Evolutionary conservation across 2,888 invertebrate genomes (phyloP), one percentile per base, ranked within the genome.

Genomic region (Latheticus oryzae): DNA sequence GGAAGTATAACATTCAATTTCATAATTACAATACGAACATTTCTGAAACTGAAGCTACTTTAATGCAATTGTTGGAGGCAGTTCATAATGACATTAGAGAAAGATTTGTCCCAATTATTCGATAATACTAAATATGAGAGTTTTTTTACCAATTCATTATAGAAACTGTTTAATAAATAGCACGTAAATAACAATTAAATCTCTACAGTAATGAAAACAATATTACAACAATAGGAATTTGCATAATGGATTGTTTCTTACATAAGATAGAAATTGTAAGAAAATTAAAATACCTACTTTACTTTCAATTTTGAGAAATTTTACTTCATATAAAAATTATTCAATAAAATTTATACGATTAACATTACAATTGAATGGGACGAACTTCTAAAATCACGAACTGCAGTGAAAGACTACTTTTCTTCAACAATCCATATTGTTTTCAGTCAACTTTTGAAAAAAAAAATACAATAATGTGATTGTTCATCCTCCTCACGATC

Each of bases 221-320:
- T 60, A 65, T 66, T 67, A 63, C 65, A 65, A 67, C 67, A 70
- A 70, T 66, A 43, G 64, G 48, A 59, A 67, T 70, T 71, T 69
- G 68, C 70, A 71, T 70, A 69, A 68, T 64, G 54, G 67, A 67
- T 62, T 57, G 65, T 63, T 59, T 54, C 59, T 70, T 69, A 62
- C 68, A 66, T 68, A 70, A 70, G 56, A 28, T 64, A 65, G 63
- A 67, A 63, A 68, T 69, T 68, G 51, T 60, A 60, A 60, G 60
- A 65, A 63, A 58, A 57, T 58, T 60, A 51, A 55, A 62, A 64
- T 61, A 64, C n/a, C n/a, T n/a, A n/a, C 58, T 59, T 65, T 63
- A 63, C 65, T 66, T 67, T 66, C 62, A 63, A 63, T 65, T 62
- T 67, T 64, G 57, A 61, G 61, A 62, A 62, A 62, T 62, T 61